Base-by-base conservation (phyloP, 2,888 invertebrate species). In the Aspidapion aeneum region DNA sequence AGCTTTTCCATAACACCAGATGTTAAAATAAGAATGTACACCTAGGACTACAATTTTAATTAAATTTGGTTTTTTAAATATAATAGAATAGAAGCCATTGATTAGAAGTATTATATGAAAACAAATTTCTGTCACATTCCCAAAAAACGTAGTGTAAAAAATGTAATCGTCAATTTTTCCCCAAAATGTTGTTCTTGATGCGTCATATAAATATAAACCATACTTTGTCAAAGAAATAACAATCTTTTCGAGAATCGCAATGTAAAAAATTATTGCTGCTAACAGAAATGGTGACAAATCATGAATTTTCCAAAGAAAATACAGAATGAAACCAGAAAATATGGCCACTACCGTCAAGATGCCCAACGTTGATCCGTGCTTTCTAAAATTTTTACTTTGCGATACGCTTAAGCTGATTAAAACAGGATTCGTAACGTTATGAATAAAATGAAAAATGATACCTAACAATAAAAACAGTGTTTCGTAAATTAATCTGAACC, bases 241-340 rank as follows among this genome's bases (percentile, higher is more conserved):
- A 5, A 52, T n/a, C n/a, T 52, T 52, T 52, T 52, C 52, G 52
- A 52, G n/a, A 52, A 52, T n/a, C 7, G 18, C 52, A n/a, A n/a
- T n/a, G 52, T 19, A 52, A 19, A 52, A 52, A 19, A 52, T 52
- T 52, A 19, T 18, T 7, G 19, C 3, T 7, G 52, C 19, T 5
- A 52, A 5, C 19, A 52, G 17, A 17, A 17, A 52, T n/a, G 52
- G 18, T 7, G 52, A 52, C 19, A 52, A 9, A 7, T 5, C 3
- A 18, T 52, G 52, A 5, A n/a, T 52, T 17, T 7, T 52, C 52
- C 52, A 52, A 18, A 52, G 19, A 19, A 52, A 52, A 52, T 52
- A 52, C 52, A 52, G n/a, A 52, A 52, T 52, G 5, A 5, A 5
- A 3, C 17, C 18, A n/a, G 52, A 52, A 52, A 17, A 52, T 7